Base-by-base conservation (phyloP, 2,888 invertebrate species). In the Odontothrips loti region DNA sequence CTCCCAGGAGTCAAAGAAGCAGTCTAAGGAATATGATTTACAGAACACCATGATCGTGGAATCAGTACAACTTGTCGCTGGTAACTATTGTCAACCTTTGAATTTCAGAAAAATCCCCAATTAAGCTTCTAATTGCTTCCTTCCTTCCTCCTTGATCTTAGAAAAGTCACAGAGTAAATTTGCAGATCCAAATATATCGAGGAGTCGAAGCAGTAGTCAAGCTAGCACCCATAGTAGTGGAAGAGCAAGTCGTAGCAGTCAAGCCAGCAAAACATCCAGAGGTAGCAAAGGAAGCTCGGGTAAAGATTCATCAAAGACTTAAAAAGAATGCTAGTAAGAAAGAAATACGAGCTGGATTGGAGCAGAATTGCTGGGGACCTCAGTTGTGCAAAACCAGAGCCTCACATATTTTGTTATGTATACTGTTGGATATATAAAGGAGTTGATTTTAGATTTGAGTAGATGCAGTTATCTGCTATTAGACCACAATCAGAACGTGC, bases 151-250 rank as follows among this genome's bases (percentile, higher is more conserved):
- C 2, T 43, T 43, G 2, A 2, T 43, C 34, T 43, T 43, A 43
- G 34, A 43, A 12, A 75, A 75, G 27, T 75, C 68, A 27, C 68
- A 75, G 27, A 27, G 27, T 27, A 27, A 27, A 58, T 43, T 43
- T 43, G 34, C 34, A 43, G 6, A 43, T 43, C 34, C 2, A n/a
- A n/a, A n/a, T n/a, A n/a, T n/a, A 2, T 43, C 34, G 34, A 58
- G 68, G 23, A 75, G 68, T 27, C 23, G 68, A 75, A 75, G 68
- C 12, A 75, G 27, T 27, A 75, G 68, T 75, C 68, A 27, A 75
- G 68, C 68, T 9, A 75, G 68, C 27, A 75, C 27, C 9, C 11
- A 75, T 12, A 75, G 68, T 27, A 12, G 23, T 23, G 68, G 68
- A 27, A 75, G 27, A 75, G 23, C 27, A 4, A 75, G 68, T 12